Conservation (phyloP, 2,888 invertebrate species). For the Eupithecia dodoneata region DNA sequence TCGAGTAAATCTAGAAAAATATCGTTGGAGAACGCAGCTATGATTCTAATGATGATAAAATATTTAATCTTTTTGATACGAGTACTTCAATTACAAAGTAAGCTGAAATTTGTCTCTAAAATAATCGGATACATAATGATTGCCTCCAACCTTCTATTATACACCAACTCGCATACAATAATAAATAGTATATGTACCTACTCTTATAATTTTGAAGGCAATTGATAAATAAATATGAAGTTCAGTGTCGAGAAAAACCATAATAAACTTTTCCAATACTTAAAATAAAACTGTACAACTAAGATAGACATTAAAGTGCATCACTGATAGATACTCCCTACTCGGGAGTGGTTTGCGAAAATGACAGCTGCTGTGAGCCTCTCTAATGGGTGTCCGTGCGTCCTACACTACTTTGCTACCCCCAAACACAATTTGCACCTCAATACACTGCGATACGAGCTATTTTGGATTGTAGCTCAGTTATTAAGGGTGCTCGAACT, state of each 20-base stretch:
- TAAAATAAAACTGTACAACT: slow-evolving; percentile 5
- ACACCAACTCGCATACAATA: not conserved
- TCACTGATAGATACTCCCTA: slow-evolving; percentile 16
- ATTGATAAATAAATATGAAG: not conserved
- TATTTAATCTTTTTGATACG: too few species aligned
- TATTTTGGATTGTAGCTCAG: slow-evolving; percentile 25
- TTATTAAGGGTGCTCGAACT: slow-evolving; percentile 25
- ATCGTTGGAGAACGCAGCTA: not conserved
- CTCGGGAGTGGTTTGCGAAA: slow-evolving; percentile 60
- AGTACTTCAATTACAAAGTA: not conserved
- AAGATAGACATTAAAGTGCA: slow-evolving; percentile 26
- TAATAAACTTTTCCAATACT: too few species aligned
- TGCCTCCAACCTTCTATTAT: not conserved
- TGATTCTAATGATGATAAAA: not conserved
- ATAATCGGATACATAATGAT: not conserved
- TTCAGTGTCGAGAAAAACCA: not conserved
- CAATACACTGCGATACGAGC: slow-evolving; percentile 38
- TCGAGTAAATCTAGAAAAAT: not conserved
- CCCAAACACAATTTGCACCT: slow-evolving; percentile 35
- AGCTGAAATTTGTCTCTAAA: not conserved
- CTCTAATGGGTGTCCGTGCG: slow-evolving; percentile 62
- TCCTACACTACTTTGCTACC: slow-evolving; percentile 36
- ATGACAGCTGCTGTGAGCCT: slow-evolving; percentile 64
- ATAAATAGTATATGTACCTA: too few species aligned
- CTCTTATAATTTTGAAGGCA: not conserved